Evolutionary conservation across 2,113 vertebrate genomes (phyloP), one percentile per base, ranked within the genome.

Genomic region (Varanus salvator): DNA sequence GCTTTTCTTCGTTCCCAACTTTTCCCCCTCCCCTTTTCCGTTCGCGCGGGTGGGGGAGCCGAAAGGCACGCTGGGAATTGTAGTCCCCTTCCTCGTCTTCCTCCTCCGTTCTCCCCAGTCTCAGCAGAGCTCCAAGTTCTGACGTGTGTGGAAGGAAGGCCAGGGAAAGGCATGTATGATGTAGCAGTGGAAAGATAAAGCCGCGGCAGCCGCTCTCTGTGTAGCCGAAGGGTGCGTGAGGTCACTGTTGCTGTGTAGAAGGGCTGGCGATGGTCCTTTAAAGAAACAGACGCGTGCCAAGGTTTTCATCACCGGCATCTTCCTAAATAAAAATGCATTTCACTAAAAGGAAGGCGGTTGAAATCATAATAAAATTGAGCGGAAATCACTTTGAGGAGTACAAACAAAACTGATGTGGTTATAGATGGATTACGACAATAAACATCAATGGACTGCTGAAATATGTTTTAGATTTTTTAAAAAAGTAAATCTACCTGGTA

Each of bases 51-150:
- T 71, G 89, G 74, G 44, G 19, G 15, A 57, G 84, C 80, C 90
- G 94, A 92, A n/a, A 60, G 82, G 91, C n/a, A 0, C 85, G 52
- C 75, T 93, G 95, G 94, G 95, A 92, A 84, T n/a, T 82, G 94
- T 95, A 95, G 95, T 95, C 66, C 75, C 48, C 15, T 1, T 8
- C 12, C 27, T 8, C 84, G 11, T 29, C 1, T 27, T 15, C 15
- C 38, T 3, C 4, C 60, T 64, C 12, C 38, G 3, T 68, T 15
- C 17, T 1, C 44, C 27, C 15, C 38, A 17, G 38, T 44, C 38
- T 44, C 38, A 44, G 38, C 38, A 44, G 38, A 44, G 17, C 60
- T 64, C 60, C 48, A 31, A 27, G 19, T 69, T 50, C 29, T 54
- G 23, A 44, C 19, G n/a, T 31, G 21, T 17, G 31, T 15, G 76